Evolutionary conservation across 2,113 vertebrate species (phyloP).

Genomic region (Quiscalus mexicanus): DNA sequence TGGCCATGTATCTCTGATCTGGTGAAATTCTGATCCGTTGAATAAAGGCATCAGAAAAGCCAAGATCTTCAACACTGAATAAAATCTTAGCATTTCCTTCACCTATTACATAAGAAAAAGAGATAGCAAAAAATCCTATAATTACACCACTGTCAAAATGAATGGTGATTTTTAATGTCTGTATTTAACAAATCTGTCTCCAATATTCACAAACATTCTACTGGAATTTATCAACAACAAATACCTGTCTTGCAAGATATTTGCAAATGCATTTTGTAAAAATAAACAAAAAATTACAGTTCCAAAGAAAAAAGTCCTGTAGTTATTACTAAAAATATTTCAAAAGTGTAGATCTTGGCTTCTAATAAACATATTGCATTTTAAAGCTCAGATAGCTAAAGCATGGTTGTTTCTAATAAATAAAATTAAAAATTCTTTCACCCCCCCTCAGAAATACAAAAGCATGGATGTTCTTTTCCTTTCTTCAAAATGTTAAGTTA

Average conservation of each 20-base stretch:
- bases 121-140: background rate
- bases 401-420: background rate
- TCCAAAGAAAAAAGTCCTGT: background rate
- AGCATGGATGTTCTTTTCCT: background rate
- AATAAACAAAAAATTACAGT: background rate
- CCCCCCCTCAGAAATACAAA: background rate
- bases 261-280: background rate
- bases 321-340: background rate
- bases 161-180: background rate
- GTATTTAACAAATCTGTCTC: background rate
- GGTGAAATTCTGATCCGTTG: constrained; percentile 90
- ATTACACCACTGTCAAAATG: background rate
- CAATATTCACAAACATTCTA: background rate
- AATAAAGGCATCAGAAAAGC: constrained; percentile 75
- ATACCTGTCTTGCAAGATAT: background rate
- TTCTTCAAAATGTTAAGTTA: background rate
- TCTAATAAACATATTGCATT: background rate
- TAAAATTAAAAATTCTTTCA: background rate
- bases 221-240: background rate
- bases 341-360: background rate
- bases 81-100: constrained; percentile 65
- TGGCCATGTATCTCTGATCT: constrained; percentile 82
- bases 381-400: background rate
- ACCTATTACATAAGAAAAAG: constrained; percentile 25
- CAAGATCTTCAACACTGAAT: constrained; percentile 73